A percentile compares a stretch with the other conserved stretches of the same genome.
Conservation (phyloP, 2,888 invertebrate species). For the Sycophila texana region DNA sequence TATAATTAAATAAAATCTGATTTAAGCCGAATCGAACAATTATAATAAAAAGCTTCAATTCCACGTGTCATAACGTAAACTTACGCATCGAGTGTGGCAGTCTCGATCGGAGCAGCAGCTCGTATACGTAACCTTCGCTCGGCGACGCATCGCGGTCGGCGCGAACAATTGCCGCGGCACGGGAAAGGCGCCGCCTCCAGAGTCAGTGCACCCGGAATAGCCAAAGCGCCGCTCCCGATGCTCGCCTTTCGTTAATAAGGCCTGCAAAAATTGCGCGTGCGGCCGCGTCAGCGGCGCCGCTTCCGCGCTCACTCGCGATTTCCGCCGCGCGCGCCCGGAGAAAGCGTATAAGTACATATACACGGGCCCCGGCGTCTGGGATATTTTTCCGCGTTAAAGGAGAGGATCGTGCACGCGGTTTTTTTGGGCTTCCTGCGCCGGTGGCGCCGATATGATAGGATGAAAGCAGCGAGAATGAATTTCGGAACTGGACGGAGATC, state of each 20-base stretch:
- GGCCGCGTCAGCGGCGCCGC: not conserved
- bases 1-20: no score
- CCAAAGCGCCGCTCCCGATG: slow-evolving; percentile 9
- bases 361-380: no score
- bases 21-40: no score
- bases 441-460: no score
- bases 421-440: no score
- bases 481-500: no score
- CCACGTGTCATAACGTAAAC: no score
- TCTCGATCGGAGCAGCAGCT: no score
- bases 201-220: slow-evolving; percentile 57
- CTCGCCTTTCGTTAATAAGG: slow-evolving; percentile 48
- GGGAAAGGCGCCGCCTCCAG: slow-evolving; percentile 1
- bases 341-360: slow-evolving; percentile 65
- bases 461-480: no score
- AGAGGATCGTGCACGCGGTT: not conserved
- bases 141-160: not conserved
- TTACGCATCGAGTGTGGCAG: no score
- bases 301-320: slow-evolving; percentile 62
- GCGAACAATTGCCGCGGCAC: not conserved
- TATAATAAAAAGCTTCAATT: no score
- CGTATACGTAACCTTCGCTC: not conserved
- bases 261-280: slow-evolving; percentile 51
- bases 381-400: slow-evolving; percentile 41
- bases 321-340: slow-evolving; percentile 60